Evolutionary conservation across 1,140 invertebrate species (phyloP).

Genomic region (Eubasilissa regina): DNA sequence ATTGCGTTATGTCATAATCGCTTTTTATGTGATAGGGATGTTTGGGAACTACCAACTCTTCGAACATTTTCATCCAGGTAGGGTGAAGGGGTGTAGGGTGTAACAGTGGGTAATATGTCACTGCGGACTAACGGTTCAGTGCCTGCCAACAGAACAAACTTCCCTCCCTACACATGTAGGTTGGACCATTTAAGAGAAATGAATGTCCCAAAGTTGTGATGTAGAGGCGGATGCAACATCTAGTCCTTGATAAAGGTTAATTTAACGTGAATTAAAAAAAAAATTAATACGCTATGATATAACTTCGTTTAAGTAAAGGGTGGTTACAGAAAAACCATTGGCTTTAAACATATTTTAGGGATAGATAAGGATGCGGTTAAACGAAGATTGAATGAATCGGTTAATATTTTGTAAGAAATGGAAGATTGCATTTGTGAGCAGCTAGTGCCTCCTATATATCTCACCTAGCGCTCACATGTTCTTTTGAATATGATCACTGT

Average conservation of each 20-base stretch:
- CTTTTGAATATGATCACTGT: too few relatives aligned
- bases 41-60: constrained; percentile 13
- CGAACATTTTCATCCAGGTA: constrained; percentile 1
- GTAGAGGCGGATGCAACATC: constrained; percentile 19
- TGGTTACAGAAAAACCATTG: too few relatives aligned
- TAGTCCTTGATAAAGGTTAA: constrained; percentile 29
- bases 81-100: background rate
- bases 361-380: too few relatives aligned
- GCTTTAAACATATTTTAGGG: too few relatives aligned
- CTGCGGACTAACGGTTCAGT: constrained; percentile 48
- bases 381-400: too few relatives aligned
- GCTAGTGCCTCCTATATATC: too few relatives aligned
- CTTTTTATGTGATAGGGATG: constrained; percentile 16
- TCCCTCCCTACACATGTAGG: constrained; percentile 15
- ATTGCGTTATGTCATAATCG: background rate
- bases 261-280: constrained; percentile 8
- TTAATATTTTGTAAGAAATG: too few relatives aligned
- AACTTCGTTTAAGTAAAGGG: background rate
- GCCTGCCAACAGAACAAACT: constrained; percentile 49
- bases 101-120: constrained; percentile 51
- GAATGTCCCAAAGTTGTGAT: constrained; percentile 40
- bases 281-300: constrained; percentile 1
- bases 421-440: too few relatives aligned
- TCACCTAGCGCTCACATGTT: too few relatives aligned
- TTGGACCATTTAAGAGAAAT: constrained; percentile 41